Conservation (phyloP, 2,113 vertebrate genomes). For the Microcebus lehilahytsara region DNA sequence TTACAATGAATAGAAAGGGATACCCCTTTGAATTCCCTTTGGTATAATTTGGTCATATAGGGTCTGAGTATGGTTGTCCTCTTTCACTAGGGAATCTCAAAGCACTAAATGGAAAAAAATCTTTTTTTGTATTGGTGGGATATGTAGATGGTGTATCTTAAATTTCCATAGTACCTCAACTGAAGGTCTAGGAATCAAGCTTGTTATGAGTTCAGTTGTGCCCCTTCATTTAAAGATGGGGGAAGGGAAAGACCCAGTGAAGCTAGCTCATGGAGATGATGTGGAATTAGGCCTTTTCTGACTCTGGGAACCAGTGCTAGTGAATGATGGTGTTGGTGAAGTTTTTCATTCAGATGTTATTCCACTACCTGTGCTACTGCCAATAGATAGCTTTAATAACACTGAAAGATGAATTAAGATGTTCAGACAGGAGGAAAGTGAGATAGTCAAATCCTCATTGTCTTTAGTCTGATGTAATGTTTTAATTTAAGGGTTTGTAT, state of each 20-base stretch:
- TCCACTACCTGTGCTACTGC: neutral
- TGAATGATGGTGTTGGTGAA: neutral
- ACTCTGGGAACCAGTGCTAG: neutral
- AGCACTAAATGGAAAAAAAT: neutral
- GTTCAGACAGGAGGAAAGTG: neutral
- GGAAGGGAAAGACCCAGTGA: neutral
- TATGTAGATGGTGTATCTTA: neutral
- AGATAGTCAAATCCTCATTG: neutral
- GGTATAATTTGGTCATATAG: neutral
- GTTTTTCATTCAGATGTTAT: neutral
- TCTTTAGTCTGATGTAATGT: slow-evolving; percentile 42
- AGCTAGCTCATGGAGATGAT: neutral
- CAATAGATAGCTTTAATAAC: slow-evolving; percentile 5
- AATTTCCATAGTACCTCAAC: neutral
- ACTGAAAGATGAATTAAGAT: slow-evolving; percentile 40
- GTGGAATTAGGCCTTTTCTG: neutral
- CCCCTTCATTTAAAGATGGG: neutral
- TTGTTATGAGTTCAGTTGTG: neutral
- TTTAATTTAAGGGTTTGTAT: neutral
- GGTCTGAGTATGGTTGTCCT: neutral
- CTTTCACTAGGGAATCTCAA: slow-evolving; percentile 13
- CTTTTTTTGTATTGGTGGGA: neutral
- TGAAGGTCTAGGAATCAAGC: neutral
- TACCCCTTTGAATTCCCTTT: neutral
- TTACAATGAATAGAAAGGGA: neutral